Conservation (phyloP, 2,888 invertebrate species). For the Timema cristinae region DNA sequence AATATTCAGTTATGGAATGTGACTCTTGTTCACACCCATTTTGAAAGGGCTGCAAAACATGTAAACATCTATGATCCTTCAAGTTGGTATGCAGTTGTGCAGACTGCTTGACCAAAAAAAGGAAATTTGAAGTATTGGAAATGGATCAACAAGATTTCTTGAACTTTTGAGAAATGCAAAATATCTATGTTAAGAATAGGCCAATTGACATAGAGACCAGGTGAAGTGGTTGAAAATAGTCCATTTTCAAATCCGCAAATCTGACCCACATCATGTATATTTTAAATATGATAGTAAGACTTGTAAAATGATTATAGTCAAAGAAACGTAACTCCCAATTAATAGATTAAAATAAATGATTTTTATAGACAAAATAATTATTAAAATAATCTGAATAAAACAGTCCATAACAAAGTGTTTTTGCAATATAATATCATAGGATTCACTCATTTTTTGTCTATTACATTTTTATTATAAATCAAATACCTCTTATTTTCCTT, state of each 20-base stretch:
- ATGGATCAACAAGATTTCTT: slow-evolving; percentile 8
- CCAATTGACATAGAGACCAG: slow-evolving; percentile 4
- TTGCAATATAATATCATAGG: too few species aligned
- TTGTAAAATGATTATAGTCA: too few species aligned
- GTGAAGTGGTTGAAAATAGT: not conserved
- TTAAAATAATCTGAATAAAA: too few species aligned
- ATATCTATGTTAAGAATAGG: slow-evolving; percentile 6
- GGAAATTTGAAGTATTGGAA: not conserved
- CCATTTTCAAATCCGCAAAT: slow-evolving; percentile 3
- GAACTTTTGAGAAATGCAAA: not conserved
- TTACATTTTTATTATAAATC: too few species aligned
- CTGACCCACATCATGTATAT: not conserved
- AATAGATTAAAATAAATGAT: too few species aligned
- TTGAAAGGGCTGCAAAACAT: not conserved
- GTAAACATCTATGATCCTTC: slow-evolving; percentile 5
- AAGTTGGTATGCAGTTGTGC: not conserved
- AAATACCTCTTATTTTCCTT: too few species aligned
- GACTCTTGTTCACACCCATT: not conserved
- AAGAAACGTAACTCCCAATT: too few species aligned
- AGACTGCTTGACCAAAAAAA: not conserved
- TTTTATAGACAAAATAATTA: too few species aligned
- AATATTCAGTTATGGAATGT: not conserved
- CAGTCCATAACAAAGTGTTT: too few species aligned
- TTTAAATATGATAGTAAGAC: not conserved
- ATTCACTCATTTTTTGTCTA: too few species aligned